phyloP scores from a whole-genome alignment of 37 sponge, comb jelly and placozoan species.

The Bolinopsis microptera region DNA sequence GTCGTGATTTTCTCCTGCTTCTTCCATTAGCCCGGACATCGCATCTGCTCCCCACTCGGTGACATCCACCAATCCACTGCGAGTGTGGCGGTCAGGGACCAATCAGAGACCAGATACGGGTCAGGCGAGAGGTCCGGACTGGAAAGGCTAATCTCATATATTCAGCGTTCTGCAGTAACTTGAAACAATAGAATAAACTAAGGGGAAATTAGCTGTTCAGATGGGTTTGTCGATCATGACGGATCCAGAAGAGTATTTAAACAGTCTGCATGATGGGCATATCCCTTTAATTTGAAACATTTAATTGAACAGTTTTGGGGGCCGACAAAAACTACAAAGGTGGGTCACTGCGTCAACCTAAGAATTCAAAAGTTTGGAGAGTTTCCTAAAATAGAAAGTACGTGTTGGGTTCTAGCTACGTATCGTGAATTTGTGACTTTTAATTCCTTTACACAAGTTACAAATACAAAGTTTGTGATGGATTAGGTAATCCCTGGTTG shows the following conservation, averaged over 20 bases:
- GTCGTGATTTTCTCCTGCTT: background rate
- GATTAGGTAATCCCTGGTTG: no score
- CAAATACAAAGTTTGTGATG: no score
- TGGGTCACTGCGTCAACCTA: no score
- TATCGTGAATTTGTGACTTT: no score
- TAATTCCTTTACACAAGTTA: no score
- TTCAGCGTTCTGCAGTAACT: conserved; percentile 13
- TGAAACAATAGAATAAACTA: conserved; percentile 43
- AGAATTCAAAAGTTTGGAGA: no score
- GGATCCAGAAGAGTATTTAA: background rate
- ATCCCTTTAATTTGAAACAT: background rate
- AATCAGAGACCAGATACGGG: background rate
- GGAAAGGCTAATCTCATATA: background rate
- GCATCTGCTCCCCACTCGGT: background rate
- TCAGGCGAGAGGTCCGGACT: background rate
- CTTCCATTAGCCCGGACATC: background rate
- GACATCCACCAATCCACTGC: background rate
- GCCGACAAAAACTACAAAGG: no score
- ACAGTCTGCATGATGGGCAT: background rate
- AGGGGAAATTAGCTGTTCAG: conserved; percentile 2
- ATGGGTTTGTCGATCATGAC: background rate
- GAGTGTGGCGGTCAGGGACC: background rate
- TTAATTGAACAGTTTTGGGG: background rate
- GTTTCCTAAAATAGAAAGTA: no score
- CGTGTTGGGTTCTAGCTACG: no score